Percentiles rank a stretch among this genome's conserved stretches.
These are phyloP conservation scores for Elgaria multicarinata DNA, from an alignment of 2,113 vertebrate genomes.

Conservation along the genomic window DNA sequence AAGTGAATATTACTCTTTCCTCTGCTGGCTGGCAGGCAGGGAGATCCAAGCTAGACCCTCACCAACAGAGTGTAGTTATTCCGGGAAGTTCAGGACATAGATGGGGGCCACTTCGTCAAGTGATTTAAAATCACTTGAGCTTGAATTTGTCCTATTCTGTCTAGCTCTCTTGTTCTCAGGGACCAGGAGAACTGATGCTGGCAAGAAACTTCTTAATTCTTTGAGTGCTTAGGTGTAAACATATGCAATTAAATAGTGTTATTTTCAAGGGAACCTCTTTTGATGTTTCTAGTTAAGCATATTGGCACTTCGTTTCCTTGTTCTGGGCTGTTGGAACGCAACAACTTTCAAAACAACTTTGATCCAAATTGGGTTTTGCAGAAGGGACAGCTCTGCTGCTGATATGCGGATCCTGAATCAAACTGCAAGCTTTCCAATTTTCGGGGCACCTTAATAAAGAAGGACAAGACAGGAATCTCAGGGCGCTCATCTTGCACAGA, in stretches of 20 bases:
- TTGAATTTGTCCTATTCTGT: neutral
- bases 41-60: too few relatives aligned
- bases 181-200: neutral
- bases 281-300: neutral
- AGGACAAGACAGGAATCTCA: slow-evolving; percentile 22
- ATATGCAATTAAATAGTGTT: slow-evolving; percentile 60
- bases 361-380: slow-evolving; percentile 30
- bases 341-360: neutral
- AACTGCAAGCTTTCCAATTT: neutral
- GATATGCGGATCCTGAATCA: rapidly evolving
- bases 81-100: neutral
- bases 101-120: too few relatives aligned
- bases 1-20: neutral
- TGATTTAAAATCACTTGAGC: neutral
- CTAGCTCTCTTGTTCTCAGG: neutral
- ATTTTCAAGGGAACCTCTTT: slow-evolving; percentile 58
- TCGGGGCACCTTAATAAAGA: neutral
- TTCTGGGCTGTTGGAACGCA: rapidly evolving
- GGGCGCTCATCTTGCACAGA: neutral
- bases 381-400: neutral
- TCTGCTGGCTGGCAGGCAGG: neutral
- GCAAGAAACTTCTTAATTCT: neutral
- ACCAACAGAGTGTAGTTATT: neutral
- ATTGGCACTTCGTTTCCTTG: rapidly evolving
- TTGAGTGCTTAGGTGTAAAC: slow-evolving; percentile 22